Evolutionary conservation across 2,888 invertebrate species (phyloP).

Genomic region (Athrips mouffetella): DNA sequence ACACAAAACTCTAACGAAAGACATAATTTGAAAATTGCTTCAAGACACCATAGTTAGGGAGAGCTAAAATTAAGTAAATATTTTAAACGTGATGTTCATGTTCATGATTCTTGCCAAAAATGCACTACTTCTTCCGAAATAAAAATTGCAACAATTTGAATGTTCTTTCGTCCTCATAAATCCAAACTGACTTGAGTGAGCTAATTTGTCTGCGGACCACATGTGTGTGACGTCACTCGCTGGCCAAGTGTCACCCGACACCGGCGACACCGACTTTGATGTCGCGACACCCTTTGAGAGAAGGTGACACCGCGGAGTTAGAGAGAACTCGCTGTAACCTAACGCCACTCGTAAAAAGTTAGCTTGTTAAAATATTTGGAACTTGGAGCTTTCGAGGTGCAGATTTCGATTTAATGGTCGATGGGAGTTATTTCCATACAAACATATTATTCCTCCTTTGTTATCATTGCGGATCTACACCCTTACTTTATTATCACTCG

Average conservation of each 20-base stretch:
- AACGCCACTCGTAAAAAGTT: slow-evolving; percentile 34
- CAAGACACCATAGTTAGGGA: no score
- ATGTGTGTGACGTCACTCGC: slow-evolving; percentile 27
- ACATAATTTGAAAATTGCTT: no score
- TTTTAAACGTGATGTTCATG: no score
- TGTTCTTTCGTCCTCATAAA: slow-evolving; percentile 4
- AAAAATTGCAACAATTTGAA: not conserved
- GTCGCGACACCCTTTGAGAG: slow-evolving; percentile 31
- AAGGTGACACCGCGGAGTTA: slow-evolving; percentile 12
- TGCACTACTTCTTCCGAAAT: not conserved
- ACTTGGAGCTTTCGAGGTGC: no score
- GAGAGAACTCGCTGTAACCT: slow-evolving; percentile 18
- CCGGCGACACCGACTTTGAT: slow-evolving; percentile 16
- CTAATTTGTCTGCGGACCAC: slow-evolving; percentile 10
- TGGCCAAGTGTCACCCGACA: slow-evolving; percentile 32
- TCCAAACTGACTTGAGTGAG: not conserved
- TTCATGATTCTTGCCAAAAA: not conserved
- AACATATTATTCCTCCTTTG: no score
- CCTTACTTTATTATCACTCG: no score
- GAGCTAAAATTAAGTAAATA: no score
- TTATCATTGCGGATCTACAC: no score
- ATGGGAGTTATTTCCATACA: no score
- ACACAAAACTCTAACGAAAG: no score
- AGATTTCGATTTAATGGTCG: no score
- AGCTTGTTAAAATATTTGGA: slow-evolving; percentile 39